Percentiles rank a stretch among this genome's conserved stretches.
Evolutionary conservation across 2,113 vertebrate species (phyloP).

Genomic region (Oncorhynchus kisutch): DNA sequence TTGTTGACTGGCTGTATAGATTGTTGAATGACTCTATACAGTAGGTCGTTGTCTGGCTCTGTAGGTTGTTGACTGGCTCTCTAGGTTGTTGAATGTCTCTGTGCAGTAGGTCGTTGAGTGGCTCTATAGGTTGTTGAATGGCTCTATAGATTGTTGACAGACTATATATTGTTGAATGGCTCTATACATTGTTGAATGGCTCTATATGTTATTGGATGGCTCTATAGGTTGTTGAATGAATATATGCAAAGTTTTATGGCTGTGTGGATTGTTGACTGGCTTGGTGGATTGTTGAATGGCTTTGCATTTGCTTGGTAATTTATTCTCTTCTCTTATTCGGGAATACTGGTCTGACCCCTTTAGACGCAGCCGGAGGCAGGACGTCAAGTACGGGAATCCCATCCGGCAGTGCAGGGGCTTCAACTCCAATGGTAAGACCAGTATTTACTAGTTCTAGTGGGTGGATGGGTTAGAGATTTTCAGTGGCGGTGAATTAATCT

Average conservation of each 20-base stretch:
- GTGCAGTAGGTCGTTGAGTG: too few species aligned
- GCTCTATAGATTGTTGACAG: neutral
- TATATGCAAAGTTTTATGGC: conserved; percentile 17
- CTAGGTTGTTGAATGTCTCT: fast-evolving
- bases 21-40: too few species aligned
- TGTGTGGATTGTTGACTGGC: neutral
- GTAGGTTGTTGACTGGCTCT: too few species aligned
- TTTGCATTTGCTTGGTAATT: conserved; percentile 69
- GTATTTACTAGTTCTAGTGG: neutral
- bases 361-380: conserved; percentile 82
- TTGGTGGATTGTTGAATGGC: conserved; percentile 44
- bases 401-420: conserved; percentile 81
- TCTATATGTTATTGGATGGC: conserved; percentile 3
- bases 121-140: too few species aligned
- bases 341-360: conserved; percentile 70
- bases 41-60: too few species aligned
- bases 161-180: conserved; percentile 36
- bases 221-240: neutral
- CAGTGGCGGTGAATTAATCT: neutral
- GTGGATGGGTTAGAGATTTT: neutral
- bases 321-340: conserved; percentile 64
- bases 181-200: neutral
- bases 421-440: conserved; percentile 77
- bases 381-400: conserved; percentile 82
- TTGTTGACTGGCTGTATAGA: too few species aligned